Evolutionary conservation across 2,797 vertebrate genomes (phyloP).

Genomic region (Rhinella marina): DNA sequence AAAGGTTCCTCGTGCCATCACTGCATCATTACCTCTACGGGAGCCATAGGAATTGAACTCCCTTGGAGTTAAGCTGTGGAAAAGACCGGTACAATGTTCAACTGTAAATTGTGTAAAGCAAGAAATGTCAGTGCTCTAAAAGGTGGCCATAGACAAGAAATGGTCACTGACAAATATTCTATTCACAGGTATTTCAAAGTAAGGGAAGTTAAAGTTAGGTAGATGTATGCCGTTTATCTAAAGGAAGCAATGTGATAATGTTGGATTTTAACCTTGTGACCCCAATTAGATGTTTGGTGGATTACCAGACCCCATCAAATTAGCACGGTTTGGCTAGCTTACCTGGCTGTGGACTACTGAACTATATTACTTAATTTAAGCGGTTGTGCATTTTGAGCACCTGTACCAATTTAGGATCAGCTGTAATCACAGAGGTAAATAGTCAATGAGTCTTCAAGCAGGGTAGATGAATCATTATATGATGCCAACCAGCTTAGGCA

Average conservation of each 20-base stretch:
- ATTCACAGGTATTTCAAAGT: no score
- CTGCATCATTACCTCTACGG: conserved; percentile 91
- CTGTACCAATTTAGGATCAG: not conserved
- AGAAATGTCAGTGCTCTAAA: not conserved
- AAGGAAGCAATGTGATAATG: not conserved
- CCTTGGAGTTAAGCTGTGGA: conserved; percentile 82
- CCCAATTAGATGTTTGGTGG: no score
- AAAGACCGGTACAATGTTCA: not conserved
- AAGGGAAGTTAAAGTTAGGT: no score
- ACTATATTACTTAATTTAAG: not conserved
- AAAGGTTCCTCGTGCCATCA: conserved; percentile 96
- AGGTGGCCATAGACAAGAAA: not conserved
- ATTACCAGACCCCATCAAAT: not conserved
- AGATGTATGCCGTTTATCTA: not conserved
- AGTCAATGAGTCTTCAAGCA: not conserved
- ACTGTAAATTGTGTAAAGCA: not conserved
- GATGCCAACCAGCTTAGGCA: no score
- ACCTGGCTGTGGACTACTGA: not conserved
- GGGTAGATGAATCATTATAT: not conserved
- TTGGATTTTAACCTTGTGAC: no score
- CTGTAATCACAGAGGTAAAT: not conserved
- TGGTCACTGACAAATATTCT: not conserved
- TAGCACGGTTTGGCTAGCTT: no score
- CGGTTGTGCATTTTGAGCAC: not conserved
- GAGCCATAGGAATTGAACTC: conserved; percentile 98